A percentile compares a stretch with the other conserved stretches of the same genome.
Evolutionary conservation across 2,113 vertebrate species (phyloP).

Genomic region (Trachemys scripta): DNA sequence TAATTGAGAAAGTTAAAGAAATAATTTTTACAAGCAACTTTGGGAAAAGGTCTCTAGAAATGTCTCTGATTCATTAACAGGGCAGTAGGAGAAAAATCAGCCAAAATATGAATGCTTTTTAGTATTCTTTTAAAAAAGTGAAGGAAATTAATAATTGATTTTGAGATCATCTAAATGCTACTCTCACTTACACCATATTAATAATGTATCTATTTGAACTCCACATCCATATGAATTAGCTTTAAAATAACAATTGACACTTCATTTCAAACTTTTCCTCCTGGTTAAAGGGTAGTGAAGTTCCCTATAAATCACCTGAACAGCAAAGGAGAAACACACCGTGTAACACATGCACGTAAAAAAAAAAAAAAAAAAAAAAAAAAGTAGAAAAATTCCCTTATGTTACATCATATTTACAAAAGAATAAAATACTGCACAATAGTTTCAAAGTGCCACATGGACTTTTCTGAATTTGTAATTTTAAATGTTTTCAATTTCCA

Average conservation of each 20-base stretch:
- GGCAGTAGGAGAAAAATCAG: constrained; percentile 4
- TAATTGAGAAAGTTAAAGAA: constrained; percentile 2
- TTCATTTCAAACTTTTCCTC: constrained; percentile 1
- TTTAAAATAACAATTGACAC: constrained; percentile 36
- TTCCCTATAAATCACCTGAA: neutral
- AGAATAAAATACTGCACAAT: neutral
- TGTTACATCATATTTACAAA: neutral
- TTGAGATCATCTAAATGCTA: constrained; percentile 8
- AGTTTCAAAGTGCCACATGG: neutral
- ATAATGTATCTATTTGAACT: constrained; percentile 11
- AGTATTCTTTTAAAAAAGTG: neutral
- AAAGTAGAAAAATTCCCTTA: neutral
- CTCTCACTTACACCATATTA: neutral
- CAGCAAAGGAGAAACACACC: neutral
- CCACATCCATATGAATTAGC: neutral
- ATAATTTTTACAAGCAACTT: neutral
- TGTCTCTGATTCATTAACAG: neutral
- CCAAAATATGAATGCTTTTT: neutral
- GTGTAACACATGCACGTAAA: neutral
- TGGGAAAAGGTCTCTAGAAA: constrained; percentile 7
- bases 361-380: too few species aligned
- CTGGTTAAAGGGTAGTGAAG: neutral
- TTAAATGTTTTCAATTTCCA: neutral
- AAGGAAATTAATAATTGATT: constrained; percentile 26
- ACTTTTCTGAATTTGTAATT: neutral